Percentiles rank a stretch among this genome's conserved stretches.
These are phyloP conservation scores for Cacoxenus indagator DNA, from an alignment of 2,888 invertebrate genomes.

Conservation along the genomic window DNA sequence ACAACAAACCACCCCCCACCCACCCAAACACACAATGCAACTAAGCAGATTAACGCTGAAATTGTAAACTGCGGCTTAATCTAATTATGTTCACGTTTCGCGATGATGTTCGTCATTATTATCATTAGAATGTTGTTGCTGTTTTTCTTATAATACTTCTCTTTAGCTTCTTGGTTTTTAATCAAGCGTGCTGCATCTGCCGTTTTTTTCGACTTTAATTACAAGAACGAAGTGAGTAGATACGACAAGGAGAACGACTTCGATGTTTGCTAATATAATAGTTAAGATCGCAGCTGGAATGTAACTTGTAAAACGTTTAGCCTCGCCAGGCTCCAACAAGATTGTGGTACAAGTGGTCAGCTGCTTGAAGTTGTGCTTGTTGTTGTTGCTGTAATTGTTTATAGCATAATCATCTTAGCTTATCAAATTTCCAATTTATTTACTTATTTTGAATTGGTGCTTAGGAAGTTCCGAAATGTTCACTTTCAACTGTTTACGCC, in stretches of 20 bases:
- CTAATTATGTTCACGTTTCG: conserved; percentile 51
- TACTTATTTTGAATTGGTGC: too few relatives aligned
- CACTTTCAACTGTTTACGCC: too few relatives aligned
- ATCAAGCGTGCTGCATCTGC: conserved; percentile 1
- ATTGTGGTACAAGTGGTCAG: too few relatives aligned
- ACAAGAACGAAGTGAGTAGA: conserved; percentile 2
- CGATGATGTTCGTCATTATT: conserved; percentile 51
- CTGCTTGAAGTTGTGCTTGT: too few relatives aligned
- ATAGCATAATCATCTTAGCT: too few relatives aligned
- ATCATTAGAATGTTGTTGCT: conserved; percentile 17
- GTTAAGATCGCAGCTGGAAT: too few relatives aligned
- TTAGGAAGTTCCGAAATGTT: too few relatives aligned
- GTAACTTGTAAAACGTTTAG: background rate
- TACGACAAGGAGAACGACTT: background rate
- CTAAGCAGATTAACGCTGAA: conserved; percentile 63
- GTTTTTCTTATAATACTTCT: conserved; percentile 31
- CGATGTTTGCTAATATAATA: too few relatives aligned
- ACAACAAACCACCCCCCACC: too few relatives aligned
- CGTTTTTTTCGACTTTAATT: conserved; percentile 6
- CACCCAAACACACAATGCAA: conserved; percentile 50
- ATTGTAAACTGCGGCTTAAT: conserved; percentile 62
- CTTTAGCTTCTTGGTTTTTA: conserved; percentile 20
- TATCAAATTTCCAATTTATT: too few relatives aligned
- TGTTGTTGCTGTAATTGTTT: too few relatives aligned
- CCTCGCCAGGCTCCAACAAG: background rate